phyloP scores from a whole-genome alignment of 2,113 vertebrate species.

The Rynchops niger region DNA sequence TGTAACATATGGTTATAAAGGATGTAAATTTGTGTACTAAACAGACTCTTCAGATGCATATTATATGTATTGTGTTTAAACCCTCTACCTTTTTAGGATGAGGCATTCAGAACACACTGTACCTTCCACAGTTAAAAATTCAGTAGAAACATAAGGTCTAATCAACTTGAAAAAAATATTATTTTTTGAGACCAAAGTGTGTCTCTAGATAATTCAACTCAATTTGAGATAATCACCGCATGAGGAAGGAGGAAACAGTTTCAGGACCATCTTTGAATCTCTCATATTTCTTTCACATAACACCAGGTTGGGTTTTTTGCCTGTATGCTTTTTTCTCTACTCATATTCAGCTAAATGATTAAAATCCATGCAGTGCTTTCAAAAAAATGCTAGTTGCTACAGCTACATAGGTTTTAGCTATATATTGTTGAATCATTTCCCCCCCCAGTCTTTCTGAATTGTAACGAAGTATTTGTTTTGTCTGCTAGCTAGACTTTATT shows the following conservation, averaged over 20 bases:
- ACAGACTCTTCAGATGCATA: not conserved
- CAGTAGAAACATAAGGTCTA: not conserved
- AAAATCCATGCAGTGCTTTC: not conserved
- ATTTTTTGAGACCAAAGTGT: not conserved
- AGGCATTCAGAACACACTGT: not conserved
- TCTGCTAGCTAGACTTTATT: not conserved
- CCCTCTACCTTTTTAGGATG: not conserved
- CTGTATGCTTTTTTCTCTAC: not conserved
- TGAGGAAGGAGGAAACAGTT: not conserved
- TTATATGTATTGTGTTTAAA: not conserved
- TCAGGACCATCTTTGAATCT: not conserved
- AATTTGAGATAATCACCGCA: not conserved
- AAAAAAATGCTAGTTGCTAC: not conserved
- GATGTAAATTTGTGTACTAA: not conserved
- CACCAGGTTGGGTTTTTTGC: not conserved
- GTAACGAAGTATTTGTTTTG: not conserved
- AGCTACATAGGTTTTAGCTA: not conserved
- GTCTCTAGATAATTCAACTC: not conserved
- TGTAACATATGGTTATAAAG: conserved; percentile 22
- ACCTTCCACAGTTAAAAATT: not conserved
- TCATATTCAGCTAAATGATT: not conserved
- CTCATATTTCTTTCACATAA: not conserved
- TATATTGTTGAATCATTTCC: not conserved
- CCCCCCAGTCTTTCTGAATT: not conserved
- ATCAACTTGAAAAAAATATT: not conserved